Evolutionary conservation across 2,888 invertebrate genomes (phyloP), one percentile per base, ranked within the genome.

Genomic region (Hyposoter didymator): DNA sequence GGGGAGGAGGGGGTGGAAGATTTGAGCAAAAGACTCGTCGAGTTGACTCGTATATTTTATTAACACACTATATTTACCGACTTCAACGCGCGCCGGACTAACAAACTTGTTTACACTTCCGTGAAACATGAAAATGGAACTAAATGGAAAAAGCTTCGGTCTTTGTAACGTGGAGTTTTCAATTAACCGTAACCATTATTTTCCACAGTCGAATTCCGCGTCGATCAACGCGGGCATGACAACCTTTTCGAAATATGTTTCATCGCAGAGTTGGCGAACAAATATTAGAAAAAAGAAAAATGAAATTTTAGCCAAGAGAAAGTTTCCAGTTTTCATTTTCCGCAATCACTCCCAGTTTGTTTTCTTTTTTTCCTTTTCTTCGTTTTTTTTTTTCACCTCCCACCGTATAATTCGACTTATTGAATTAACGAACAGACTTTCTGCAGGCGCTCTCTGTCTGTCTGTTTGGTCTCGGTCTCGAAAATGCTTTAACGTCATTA

Each of bases 401-500:
- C 59, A 90, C 87, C 19, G 67, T 55, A 78, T 69, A 74, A 83
- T 73, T 90, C 88, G 78, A 86, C 88, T 78, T 89, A 91, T 91
- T 89, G 89, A 90, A 91, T 92, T 92, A 92, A 90, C 89, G 89
- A 90, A 90, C 89, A 80, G 78, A 69, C 78, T 90, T 91, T 93
- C 89, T 88, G 90, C 87, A 88, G 22, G 55, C 55, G 81, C 82
- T 87, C 82, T 87, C 75, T 87, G 78, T 87, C 80, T 80, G 66
- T 87, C 75, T 87, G 78, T 87, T 82, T 80, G 66, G 80, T 84
- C 73, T 81, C 84, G 43, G 74, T 75, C 59, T 59, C 19, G 66
- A 84, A 92, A 92, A 93, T 92, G 92, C 90, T 91, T 91, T 93
- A 93, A 93, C 92, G 92, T 89, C 92, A 92, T 94, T 93, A 94